phyloP scores from a whole-genome alignment of 2,888 invertebrate species.

The Lamproptera curius region DNA sequence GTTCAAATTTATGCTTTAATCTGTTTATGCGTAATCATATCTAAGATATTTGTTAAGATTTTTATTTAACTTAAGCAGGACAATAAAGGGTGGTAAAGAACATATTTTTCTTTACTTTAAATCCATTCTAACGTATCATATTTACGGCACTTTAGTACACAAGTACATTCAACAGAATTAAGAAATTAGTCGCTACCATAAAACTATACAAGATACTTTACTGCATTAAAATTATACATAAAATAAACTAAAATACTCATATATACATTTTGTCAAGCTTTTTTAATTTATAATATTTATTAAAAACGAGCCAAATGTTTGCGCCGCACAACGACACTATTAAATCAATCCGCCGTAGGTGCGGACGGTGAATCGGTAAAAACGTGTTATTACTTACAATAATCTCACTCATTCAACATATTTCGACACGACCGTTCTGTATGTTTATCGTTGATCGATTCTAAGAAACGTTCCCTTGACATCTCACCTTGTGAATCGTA shows the following conservation, averaged over 20 bases:
- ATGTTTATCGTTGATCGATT: conserved; percentile 30
- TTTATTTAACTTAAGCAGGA: too few relatives aligned
- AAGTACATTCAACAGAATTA: background rate
- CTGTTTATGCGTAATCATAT: too few relatives aligned
- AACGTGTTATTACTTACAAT: conserved; percentile 74
- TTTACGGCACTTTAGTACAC: background rate
- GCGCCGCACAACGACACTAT: conserved; percentile 34
- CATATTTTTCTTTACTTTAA: too few relatives aligned
- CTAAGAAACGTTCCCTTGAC: conserved; percentile 33
- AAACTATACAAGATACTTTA: background rate
- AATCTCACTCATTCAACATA: conserved; percentile 51
- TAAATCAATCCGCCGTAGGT: conserved; percentile 57
- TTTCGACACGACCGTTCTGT: conserved; percentile 26
- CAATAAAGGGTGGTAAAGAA: too few relatives aligned
- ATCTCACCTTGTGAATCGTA: conserved; percentile 5
- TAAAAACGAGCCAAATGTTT: conserved; percentile 43
- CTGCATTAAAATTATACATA: too few relatives aligned
- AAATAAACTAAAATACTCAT: too few relatives aligned
- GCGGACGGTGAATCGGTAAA: conserved; percentile 58
- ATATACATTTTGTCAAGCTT: too few relatives aligned
- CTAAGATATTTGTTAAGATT: too few relatives aligned
- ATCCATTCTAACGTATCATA: too few relatives aligned
- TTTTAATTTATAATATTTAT: too few relatives aligned
- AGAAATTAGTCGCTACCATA: background rate
- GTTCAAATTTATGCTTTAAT: too few relatives aligned